Evolutionary conservation across 1,140 invertebrate species (phyloP).

Genomic region (Drosophila micromelanica): DNA sequence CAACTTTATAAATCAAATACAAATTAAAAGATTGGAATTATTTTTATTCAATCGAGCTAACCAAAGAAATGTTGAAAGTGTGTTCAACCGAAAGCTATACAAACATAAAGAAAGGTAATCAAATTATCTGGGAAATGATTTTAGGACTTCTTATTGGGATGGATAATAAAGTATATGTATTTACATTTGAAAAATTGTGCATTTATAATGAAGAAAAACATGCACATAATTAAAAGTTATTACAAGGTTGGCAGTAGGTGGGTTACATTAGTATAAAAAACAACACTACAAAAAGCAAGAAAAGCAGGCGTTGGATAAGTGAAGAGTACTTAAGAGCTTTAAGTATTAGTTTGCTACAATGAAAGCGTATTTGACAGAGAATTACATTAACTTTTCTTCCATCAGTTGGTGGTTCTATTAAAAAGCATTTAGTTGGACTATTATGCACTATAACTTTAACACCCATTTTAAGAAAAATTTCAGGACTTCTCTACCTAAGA

Average conservation of each 20-base stretch:
- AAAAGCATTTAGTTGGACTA: slow-evolving; percentile 48
- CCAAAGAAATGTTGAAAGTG: slow-evolving; percentile 24
- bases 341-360: slow-evolving; percentile 14
- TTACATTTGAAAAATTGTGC: slow-evolving; percentile 33
- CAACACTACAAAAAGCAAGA: slow-evolving; percentile 11
- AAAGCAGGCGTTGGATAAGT: slow-evolving; percentile 49
- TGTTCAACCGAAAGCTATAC: slow-evolving; percentile 34
- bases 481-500: slow-evolving; percentile 38
- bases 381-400: slow-evolving; percentile 26
- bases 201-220: slow-evolving; percentile 41
- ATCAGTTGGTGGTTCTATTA: slow-evolving; percentile 38
- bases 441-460: slow-evolving; percentile 40
- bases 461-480: slow-evolving; percentile 48
- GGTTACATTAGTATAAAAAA: slow-evolving; percentile 13
- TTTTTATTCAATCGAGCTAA: slow-evolving; percentile 8
- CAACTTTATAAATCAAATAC: slow-evolving; percentile 55
- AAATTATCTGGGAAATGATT: slow-evolving; percentile 61
- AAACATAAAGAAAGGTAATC: slow-evolving; percentile 45
- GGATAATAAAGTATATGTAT: slow-evolving; percentile 2
- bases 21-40: slow-evolving; percentile 46
- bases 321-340: slow-evolving; percentile 21
- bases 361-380: slow-evolving; percentile 20
- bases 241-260: not conserved
- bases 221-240: slow-evolving; percentile 53
- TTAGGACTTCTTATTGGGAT: slow-evolving; percentile 36